Conservation (phyloP, 2,797 vertebrate species). For the Crax fasciolata region DNA sequence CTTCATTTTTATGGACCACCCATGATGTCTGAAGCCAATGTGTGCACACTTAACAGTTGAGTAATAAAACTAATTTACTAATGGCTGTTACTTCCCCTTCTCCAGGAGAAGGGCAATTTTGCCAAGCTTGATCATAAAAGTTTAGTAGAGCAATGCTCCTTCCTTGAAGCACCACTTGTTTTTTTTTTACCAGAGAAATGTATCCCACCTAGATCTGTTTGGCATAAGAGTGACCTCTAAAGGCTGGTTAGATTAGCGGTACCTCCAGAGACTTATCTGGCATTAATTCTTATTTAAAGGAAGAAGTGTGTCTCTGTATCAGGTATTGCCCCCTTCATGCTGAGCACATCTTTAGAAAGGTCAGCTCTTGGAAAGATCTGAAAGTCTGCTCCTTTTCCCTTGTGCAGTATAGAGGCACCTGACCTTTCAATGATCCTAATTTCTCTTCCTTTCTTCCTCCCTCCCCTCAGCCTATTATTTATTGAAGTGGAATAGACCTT, state of each 20-base stretch:
- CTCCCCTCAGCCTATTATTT: slow-evolving; percentile 49
- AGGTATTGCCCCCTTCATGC: slow-evolving; percentile 68
- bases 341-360: slow-evolving; percentile 81
- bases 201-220: slow-evolving; percentile 43
- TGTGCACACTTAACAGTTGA: neutral
- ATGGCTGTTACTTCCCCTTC: neutral
- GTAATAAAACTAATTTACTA: neutral
- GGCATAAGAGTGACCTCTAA: slow-evolving; percentile 73
- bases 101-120: neutral
- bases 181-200: slow-evolving; percentile 43
- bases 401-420: slow-evolving; percentile 72
- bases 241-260: slow-evolving; percentile 74
- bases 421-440: slow-evolving; percentile 82
- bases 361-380: slow-evolving; percentile 76
- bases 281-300: slow-evolving; percentile 79
- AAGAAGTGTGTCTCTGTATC: slow-evolving; percentile 62
- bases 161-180: slow-evolving; percentile 37
- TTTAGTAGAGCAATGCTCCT: neutral
- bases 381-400: slow-evolving; percentile 67
- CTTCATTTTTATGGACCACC: neutral
- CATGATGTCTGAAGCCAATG: neutral
- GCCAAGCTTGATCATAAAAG: neutral
- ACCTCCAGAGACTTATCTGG: slow-evolving; percentile 62
- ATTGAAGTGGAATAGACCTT: slow-evolving; percentile 40
- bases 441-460: slow-evolving; percentile 53